Evolutionary conservation across 2,888 invertebrate genomes (phyloP), one percentile per base, ranked within the genome.

Genomic region (Pammene fasciana): DNA sequence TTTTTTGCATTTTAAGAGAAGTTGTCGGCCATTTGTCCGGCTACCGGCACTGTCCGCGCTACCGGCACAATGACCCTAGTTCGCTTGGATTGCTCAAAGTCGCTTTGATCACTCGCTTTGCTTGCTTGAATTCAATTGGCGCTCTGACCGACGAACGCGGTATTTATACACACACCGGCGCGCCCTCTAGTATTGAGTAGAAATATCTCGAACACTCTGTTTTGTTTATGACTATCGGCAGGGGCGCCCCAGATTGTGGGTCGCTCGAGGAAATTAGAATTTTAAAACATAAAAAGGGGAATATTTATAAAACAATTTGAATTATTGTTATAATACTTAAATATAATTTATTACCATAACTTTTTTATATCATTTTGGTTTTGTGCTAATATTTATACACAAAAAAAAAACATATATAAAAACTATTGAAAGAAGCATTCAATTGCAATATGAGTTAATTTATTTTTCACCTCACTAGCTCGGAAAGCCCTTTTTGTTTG

Each of bases 151-250:
- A 36, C 36, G 61, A 50, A 11, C 67, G 72, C 57, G 14, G 43
- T 67, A 78, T 78, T 79, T 85, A 82, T 85, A 86, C 73, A 64
- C 73, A 64, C 34, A 9, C 38, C 8, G 65, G 59, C 80, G 75
- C 83, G 85, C 86, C 88, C 84, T 85, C 88, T 87, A 77, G 84
- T 79, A 78, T 65, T 74, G 73, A 78, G 82, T 86, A 84, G 87
- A 83, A 79, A 68, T 62, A 79, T 73, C 85, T 79, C 68, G 84
- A 80, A 74, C 14, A 14, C 54, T 60, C 18, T 59, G 54, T 59
- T 68, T 38, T 59, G 54, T 59, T 68, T 62, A 56, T n/a, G 41
- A 41, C 55, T 60, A 13, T 14, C 16, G 10, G 8, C 82, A 81
- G 77, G 50, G 68, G 34, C 57, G 9, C n/a, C 71, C 41, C 74